A percentile compares a stretch with the other conserved stretches of the same genome.
phyloP scores from a whole-genome alignment of 2,888 invertebrate species.

The Nomada flava region DNA sequence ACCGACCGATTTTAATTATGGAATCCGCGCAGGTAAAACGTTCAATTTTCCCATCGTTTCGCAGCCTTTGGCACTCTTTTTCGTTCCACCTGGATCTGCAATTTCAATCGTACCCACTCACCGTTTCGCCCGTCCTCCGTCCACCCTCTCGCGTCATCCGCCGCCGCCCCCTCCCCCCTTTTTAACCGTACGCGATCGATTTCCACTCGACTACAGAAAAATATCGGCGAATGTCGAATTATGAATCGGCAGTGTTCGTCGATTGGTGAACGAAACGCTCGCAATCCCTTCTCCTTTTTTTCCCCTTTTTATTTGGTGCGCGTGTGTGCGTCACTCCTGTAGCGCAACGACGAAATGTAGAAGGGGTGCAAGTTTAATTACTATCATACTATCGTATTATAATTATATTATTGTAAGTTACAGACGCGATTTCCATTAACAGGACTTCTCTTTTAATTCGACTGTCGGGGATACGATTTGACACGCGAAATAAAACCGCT shows the following conservation, averaged over 20 bases:
- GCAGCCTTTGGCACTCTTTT: constrained; percentile 59
- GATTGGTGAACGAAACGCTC: constrained; percentile 51
- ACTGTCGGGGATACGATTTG: no score
- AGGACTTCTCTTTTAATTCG: no score
- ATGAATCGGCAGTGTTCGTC: constrained; percentile 56
- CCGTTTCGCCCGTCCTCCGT: neutral
- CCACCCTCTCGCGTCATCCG: neutral
- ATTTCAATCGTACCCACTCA: constrained; percentile 58
- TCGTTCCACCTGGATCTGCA: constrained; percentile 43
- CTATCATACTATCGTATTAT: no score
- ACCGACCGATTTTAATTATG: constrained; percentile 77
- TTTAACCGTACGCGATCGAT: constrained; percentile 53
- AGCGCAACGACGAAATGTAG: no score
- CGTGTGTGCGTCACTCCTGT: no score
- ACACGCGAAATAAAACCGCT: neutral
- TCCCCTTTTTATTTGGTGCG: neutral
- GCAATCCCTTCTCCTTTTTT: neutral
- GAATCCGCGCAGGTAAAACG: constrained; percentile 73
- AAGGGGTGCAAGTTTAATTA: no score
- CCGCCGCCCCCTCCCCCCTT: neutral
- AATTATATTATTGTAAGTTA: no score
- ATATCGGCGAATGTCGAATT: constrained; percentile 59
- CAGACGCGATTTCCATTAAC: no score
- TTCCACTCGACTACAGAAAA: constrained; percentile 56
- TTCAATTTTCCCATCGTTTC: constrained; percentile 67